Evolutionary conservation across 2,888 invertebrate genomes (phyloP), one percentile per base, ranked within the genome.

Genomic region (Drosophila demipolita): DNA sequence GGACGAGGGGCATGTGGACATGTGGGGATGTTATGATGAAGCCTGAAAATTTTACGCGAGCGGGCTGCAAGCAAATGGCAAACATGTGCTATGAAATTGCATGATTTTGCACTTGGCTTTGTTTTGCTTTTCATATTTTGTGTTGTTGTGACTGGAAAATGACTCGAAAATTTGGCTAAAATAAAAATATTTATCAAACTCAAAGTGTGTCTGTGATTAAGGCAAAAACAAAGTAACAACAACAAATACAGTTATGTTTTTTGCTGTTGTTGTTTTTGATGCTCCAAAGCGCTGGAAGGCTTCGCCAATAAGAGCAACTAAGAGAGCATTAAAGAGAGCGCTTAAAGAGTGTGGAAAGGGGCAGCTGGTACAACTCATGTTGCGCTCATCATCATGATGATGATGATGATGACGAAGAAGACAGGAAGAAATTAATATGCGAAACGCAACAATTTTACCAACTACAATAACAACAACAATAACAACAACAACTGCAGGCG

Each of bases 371-470:
- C 68, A 65, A 62, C 66, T 69, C 73, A 79, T 70, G 58, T 64
- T 69, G 42, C 66, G 65, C 48, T 50, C 54, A 66, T 70, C 57
- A 48, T 50, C 33, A 35, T 52, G 58, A 70, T 65, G 66, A 68
- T 59, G 74, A 72, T 53, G 74, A 66, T 50, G 53, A 72, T 66
- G 57, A 63, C 53, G 73, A 69, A 40, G 72, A 80, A 80, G 84
- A 79, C 77, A 78, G 83, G 80, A 83, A 81, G 82, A 88, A 84
- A 90, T 90, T 82, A 89, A 86, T 78, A 86, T 82, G 87, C 89
- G 84, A 90, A 90, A 90, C 83, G 90, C 90, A 90, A 90, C 90
- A 90, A 90, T 90, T 90, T 90, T 84, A 61, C 87, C 90, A 45
- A 45, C 15, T 45, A 23, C 45, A 45, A 40, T 9, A n/a, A 17